Conservation (phyloP, 2,888 invertebrate genomes). For the Drosophila lacicola region DNA sequence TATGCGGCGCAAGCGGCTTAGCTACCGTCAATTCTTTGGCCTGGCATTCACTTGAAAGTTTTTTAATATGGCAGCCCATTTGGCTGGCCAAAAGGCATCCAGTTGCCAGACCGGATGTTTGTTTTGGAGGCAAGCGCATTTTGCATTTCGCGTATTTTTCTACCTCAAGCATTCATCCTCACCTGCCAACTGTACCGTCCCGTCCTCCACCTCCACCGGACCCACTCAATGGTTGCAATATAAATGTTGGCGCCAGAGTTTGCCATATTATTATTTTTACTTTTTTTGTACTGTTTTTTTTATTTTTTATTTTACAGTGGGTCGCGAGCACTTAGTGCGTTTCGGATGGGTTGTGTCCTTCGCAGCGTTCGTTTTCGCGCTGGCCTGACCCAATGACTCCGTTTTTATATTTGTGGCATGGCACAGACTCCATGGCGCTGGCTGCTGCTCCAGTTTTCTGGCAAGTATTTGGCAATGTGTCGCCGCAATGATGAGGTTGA, state of each 20-base stretch:
- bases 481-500: slow-evolving; percentile 17
- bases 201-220: not conserved
- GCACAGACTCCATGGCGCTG: slow-evolving; percentile 66
- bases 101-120: slow-evolving; percentile 36
- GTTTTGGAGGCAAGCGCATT: slow-evolving; percentile 49
- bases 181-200: not conserved
- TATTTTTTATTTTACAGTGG: not conserved
- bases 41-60: slow-evolving; percentile 47
- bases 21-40: slow-evolving; percentile 15
- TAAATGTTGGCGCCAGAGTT: slow-evolving; percentile 58
- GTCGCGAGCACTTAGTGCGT: not conserved
- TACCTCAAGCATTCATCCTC: slow-evolving; percentile 19
- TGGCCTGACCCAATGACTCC: slow-evolving; percentile 66
- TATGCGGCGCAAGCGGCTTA: slow-evolving; percentile 2
- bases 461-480: slow-evolving; percentile 36
- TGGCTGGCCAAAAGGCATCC: slow-evolving; percentile 4
- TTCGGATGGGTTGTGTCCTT: slow-evolving; percentile 37
- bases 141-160: slow-evolving; percentile 38
- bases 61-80: slow-evolving; percentile 42
- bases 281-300: slow-evolving; percentile 5
- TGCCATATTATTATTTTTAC: slow-evolving; percentile 17
- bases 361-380: slow-evolving; percentile 31
- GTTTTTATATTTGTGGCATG: slow-evolving; percentile 53
- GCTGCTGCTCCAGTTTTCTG: slow-evolving; percentile 34
- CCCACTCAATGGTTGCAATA: slow-evolving; percentile 41